Percentiles rank a stretch among this genome's conserved stretches.
Evolutionary conservation across 2,888 invertebrate species (phyloP).

Genomic region (Orchesellides sinensis): DNA sequence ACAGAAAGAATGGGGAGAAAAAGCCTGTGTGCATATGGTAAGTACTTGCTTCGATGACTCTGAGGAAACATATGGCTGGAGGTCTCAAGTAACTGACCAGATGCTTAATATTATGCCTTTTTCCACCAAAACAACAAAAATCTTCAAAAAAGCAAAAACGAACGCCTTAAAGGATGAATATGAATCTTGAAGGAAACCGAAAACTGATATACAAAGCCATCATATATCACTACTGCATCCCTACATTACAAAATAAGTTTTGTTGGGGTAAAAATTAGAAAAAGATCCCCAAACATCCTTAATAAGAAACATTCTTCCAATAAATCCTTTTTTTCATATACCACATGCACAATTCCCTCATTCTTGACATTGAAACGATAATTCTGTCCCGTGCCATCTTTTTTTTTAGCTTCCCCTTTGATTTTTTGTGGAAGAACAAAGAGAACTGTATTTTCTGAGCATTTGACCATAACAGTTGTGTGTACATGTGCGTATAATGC

Average conservation of each 20-base stretch:
- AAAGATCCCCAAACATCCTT: conserved; percentile 46
- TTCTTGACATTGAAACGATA: conserved; percentile 66
- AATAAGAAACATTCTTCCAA: conserved; percentile 61
- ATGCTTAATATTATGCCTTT: conserved; percentile 69
- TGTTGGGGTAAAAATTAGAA: conserved; percentile 46
- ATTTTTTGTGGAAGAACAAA: conserved; percentile 36
- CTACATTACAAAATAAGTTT: conserved; percentile 26
- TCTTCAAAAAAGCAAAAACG: conserved; percentile 58
- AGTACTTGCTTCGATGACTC: conserved; percentile 50
- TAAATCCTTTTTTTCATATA: conserved; percentile 49
- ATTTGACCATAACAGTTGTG: not conserved
- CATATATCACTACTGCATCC: not conserved
- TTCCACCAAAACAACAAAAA: conserved; percentile 71
- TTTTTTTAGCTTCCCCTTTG: not conserved
- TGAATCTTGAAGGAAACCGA: conserved; percentile 44
- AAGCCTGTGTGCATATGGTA: conserved; percentile 50
- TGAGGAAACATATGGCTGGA: conserved; percentile 73
- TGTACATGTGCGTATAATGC: not conserved
- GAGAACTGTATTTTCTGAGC: not conserved
- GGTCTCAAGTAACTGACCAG: conserved; percentile 73
- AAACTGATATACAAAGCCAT: not conserved
- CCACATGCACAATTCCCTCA: conserved; percentile 59
- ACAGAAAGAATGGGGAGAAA: conserved; percentile 17
- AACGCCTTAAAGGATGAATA: conserved; percentile 45
- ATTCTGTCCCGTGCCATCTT: conserved; percentile 71